These are phyloP conservation scores for Sinocyclocheilus anophthalmus DNA, from an alignment of 2,113 vertebrate species.

Conservation along the genomic window DNA sequence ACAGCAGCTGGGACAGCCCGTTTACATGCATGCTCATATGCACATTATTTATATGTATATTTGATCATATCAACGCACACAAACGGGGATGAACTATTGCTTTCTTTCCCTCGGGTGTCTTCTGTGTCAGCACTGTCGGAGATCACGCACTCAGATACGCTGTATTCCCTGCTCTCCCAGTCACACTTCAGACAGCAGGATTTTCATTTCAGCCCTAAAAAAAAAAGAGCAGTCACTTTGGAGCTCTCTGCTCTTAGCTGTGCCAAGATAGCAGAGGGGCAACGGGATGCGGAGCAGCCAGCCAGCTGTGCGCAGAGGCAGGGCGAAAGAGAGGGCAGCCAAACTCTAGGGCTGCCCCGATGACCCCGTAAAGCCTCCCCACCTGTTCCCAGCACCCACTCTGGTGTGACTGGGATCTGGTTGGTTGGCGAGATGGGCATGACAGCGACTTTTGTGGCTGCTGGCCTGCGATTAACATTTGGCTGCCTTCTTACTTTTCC, in stretches of 20 bases:
- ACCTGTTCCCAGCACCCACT: not conserved
- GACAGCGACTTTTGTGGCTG: not conserved
- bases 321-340: constrained; percentile 27
- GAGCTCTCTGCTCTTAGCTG: constrained; percentile 5
- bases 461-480: not conserved
- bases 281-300: not conserved
- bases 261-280: constrained; percentile 8
- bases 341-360: not conserved
- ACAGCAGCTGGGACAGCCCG: constrained; percentile 24
- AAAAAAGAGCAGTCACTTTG: constrained; percentile 19
- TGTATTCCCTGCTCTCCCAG: not conserved
- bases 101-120: constrained; percentile 12
- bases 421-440: not conserved
- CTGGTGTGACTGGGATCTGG: not conserved
- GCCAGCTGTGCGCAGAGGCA: constrained; percentile 22
- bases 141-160: not conserved
- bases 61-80: not conserved
- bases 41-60: not conserved
- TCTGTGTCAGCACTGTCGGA: not conserved
- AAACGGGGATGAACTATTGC: not conserved
- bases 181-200: not conserved
- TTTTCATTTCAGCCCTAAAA: constrained; percentile 15
- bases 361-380: constrained; percentile 12
- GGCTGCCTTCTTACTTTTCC: not conserved
- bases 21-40: not conserved